These are phyloP conservation scores for Diplazon laetatorius DNA, from an alignment of 2,888 invertebrate species.

Conservation along the genomic window DNA sequence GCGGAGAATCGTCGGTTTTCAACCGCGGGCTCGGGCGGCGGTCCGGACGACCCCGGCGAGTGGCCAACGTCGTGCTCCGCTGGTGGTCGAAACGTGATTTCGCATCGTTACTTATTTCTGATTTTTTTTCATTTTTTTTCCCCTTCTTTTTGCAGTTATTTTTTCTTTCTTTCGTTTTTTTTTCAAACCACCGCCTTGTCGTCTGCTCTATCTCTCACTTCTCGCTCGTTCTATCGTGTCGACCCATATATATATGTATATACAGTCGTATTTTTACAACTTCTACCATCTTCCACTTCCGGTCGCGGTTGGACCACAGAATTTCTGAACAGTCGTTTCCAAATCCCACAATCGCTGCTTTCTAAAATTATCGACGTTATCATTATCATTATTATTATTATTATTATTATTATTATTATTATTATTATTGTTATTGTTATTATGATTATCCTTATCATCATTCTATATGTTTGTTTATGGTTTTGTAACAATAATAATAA, in stretches of 20 bases:
- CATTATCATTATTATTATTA: not conserved
- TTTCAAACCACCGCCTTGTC: conserved; percentile 24
- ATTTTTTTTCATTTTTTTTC: too few species aligned
- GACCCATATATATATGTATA: conserved; percentile 4
- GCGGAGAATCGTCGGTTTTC: conserved; percentile 3
- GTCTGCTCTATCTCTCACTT: not conserved
- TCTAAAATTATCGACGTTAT: conserved; percentile 42
- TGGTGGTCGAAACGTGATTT: conserved; percentile 41
- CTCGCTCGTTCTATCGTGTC: not conserved
- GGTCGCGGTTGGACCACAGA: conserved; percentile 8
- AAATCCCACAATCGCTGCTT: conserved; percentile 26
- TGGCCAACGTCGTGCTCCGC: not conserved
- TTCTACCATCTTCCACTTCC: conserved; percentile 17
- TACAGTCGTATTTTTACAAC: not conserved
- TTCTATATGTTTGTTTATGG: too few species aligned
- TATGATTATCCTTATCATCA: too few species aligned
- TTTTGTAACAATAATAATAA: conserved; percentile 38
- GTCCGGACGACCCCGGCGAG: not conserved
- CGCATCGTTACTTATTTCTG: conserved; percentile 56
- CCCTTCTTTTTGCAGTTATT: too few species aligned
- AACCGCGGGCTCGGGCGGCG: not conserved
- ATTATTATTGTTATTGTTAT: too few species aligned
- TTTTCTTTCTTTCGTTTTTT: too few species aligned
- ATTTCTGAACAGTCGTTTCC: conserved; percentile 23
- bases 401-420: conserved; percentile 2